Evolutionary conservation across 2,888 invertebrate species (phyloP), one percentile per base, ranked within the genome.

Genomic region (Heliconius charithonia): DNA sequence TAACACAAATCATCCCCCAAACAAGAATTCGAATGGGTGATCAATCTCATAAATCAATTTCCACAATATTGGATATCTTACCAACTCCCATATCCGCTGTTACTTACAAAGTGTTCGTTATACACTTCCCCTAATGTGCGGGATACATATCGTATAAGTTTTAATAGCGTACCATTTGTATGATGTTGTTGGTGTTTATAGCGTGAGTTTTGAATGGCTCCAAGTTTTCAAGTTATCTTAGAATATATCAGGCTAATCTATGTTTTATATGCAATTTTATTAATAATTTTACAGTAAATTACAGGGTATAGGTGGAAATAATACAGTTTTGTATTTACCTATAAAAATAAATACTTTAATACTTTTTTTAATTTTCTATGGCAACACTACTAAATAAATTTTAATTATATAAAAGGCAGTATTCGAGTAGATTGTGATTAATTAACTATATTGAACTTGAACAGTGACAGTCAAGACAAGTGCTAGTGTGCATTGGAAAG

Each of bases 81-180:
- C 66, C 4, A 66, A 67, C 66, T 67, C 25, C 32, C 66, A 66
- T 66, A 66, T 32, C 4, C 41, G 25, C 6, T 59, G 56, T 75
- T 45, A 62, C 62, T 70, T 63, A 74, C 63, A 74, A 63, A 62
- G 41, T 74, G 74, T 71, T 56, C 13, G 27, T 27, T 27, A 62
- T 77, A 73, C 63, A 73, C 65, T 71, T 37, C 37, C 66, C 65
- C 72, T 66, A 66, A 71, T 72, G 72, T 65, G 66, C 56, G 73
- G 65, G 65, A 72, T 73, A 77, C 63, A 27, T 71, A 71, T 71
- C 51, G 63, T 62, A 27, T 41, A 74, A 74, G 62, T 74, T 74
- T 74, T 74, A 63, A 74, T 63, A n/a, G 74, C 37, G n/a, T 6
- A 51, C 29, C 71, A 72, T 72, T 72, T 72, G 56, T 72, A 72